phyloP scores from a whole-genome alignment of 2,888 invertebrate species.

The Camptogramma bilineatum region DNA sequence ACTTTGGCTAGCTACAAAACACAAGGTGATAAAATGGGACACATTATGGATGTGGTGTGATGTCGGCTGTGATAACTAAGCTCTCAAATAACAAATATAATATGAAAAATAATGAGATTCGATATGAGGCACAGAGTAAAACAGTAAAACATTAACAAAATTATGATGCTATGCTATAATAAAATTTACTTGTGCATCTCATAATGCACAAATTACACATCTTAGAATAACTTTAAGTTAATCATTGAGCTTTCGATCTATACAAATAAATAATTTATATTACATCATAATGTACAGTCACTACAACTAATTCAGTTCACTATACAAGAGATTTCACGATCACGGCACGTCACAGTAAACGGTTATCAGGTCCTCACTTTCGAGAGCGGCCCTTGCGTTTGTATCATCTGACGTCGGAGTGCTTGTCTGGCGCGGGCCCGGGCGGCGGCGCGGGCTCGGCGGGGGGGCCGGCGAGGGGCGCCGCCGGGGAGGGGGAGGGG shows the following conservation, averaged over 20 bases:
- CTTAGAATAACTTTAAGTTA: conserved; percentile 82
- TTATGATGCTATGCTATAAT: conserved; percentile 67
- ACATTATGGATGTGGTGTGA: conserved; percentile 41
- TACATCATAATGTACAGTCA: conserved; percentile 69
- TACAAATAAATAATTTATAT: conserved; percentile 81
- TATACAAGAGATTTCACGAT: conserved; percentile 61
- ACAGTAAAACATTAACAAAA: conserved; percentile 76
- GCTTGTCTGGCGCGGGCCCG: conserved; percentile 76
- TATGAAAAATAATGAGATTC: conserved; percentile 77
- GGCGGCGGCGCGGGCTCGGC: conserved; percentile 28
- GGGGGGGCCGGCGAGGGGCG: conserved; percentile 23
- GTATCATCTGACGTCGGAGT: conserved; percentile 96
- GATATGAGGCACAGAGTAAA: conserved; percentile 78
- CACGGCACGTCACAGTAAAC: conserved; percentile 36
- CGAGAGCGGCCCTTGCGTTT: conserved; percentile 53
- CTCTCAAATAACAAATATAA: conserved; percentile 49
- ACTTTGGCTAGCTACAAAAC: conserved; percentile 19
- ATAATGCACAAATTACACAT: conserved; percentile 72
- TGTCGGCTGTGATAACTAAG: conserved; percentile 62
- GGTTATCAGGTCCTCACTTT: conserved; percentile 27
- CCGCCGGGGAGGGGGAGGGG: conserved; percentile 21
- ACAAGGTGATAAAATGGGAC: conserved; percentile 15
- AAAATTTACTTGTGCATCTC: conserved; percentile 76
- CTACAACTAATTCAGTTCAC: conserved; percentile 55
- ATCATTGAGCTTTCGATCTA: conserved; percentile 84